phyloP scores from a whole-genome alignment of 2,113 vertebrate species.

The Zingel zingel region DNA sequence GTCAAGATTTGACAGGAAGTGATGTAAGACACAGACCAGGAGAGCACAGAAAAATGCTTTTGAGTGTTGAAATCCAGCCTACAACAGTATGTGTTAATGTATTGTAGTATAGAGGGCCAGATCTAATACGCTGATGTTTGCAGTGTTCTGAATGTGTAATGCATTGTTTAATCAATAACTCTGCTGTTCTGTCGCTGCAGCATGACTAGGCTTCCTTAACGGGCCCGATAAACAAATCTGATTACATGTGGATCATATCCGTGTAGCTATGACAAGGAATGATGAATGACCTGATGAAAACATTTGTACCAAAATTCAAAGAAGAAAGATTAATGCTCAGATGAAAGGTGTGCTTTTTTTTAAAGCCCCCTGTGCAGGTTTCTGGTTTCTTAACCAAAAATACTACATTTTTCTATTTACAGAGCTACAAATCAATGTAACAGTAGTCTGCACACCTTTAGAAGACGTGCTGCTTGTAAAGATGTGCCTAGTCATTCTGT shows the following conservation, averaged over 20 bases:
- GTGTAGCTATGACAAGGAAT: not conserved
- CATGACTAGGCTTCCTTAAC: conserved; percentile 25
- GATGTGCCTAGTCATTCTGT: not conserved
- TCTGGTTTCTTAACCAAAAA: conserved; percentile 1
- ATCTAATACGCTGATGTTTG: conserved; percentile 55
- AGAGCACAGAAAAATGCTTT: not conserved
- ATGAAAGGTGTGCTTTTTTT: not conserved
- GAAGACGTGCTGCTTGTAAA: not conserved
- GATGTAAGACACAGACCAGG: conserved; percentile 12
- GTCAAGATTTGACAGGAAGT: conserved; percentile 45
- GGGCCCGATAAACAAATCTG: not conserved
- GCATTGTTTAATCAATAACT: conserved; percentile 54
- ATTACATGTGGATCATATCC: not conserved
- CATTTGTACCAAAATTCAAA: not conserved
- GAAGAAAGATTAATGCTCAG: not conserved
- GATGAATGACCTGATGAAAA: not conserved
- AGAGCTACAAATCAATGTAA: conserved; percentile 3
- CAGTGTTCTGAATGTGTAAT: conserved; percentile 57
- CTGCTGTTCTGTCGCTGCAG: conserved; percentile 41
- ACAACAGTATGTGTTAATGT: conserved; percentile 27
- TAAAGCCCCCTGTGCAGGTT: not conserved
- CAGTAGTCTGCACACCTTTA: not conserved
- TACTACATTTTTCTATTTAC: not conserved
- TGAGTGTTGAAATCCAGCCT: not conserved
- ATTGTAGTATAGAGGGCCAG: not conserved